Percentiles rank a stretch among this genome's conserved stretches.
Evolutionary conservation across 1,140 invertebrate genomes (phyloP).

Genomic region (Trachymyrmex septentrionalis): DNA sequence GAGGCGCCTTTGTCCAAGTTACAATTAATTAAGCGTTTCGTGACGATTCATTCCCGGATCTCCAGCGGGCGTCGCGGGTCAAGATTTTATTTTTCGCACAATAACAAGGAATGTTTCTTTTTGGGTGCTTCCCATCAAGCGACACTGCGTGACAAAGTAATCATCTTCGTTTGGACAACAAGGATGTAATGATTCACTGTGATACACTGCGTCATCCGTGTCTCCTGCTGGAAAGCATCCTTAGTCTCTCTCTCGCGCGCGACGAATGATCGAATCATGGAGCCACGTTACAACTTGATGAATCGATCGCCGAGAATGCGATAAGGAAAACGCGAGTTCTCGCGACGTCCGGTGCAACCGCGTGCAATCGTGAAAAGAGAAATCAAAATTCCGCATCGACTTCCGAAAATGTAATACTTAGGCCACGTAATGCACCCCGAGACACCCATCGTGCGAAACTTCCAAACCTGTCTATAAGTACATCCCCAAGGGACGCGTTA

Average conservation of each 20-base stretch:
- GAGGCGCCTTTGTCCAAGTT: slow-evolving; percentile 5
- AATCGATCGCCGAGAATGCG: background rate
- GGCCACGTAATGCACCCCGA: slow-evolving; percentile 36
- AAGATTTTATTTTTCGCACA: background rate
- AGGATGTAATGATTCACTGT: no score
- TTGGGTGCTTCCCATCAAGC: no score
- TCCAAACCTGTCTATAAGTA: slow-evolving; percentile 49
- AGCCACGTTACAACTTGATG: background rate
- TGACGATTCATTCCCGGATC: background rate
- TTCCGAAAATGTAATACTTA: slow-evolving; percentile 42
- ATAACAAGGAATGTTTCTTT: background rate
- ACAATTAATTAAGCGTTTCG: background rate
- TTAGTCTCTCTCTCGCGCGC: background rate
- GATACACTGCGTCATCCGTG: no score
- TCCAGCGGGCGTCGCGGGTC: background rate
- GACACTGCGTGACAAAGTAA: no score
- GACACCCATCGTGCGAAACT: slow-evolving; percentile 43
- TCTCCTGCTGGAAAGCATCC: no score
- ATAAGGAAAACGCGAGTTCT: background rate
- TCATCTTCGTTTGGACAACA: no score
- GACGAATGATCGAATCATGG: background rate
- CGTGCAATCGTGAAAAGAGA: slow-evolving; percentile 5
- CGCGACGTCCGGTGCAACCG: slow-evolving; percentile 2
- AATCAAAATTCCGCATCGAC: slow-evolving; percentile 59
- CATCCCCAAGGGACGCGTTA: slow-evolving; percentile 37